Percentiles rank a stretch among this genome's conserved stretches.
phyloP scores from a whole-genome alignment of 1,140 invertebrate genomes.

The Zaprionus lachaisei region DNA sequence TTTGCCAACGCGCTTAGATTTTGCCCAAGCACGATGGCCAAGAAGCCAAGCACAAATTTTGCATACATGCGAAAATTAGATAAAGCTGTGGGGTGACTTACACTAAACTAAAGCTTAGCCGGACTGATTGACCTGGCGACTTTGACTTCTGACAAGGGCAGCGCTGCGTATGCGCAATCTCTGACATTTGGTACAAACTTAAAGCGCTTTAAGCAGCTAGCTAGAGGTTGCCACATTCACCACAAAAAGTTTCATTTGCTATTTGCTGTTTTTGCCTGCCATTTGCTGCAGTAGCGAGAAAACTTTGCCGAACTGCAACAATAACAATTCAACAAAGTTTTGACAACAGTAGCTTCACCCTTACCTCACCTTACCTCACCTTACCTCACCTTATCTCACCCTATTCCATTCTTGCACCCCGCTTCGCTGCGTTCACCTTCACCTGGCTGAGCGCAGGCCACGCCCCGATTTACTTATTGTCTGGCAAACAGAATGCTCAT shows the following conservation, averaged over 20 bases:
- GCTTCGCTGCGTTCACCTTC: slow-evolving; percentile 18
- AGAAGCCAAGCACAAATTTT: slow-evolving; percentile 22
- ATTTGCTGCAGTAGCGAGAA: slow-evolving; percentile 27
- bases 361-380: no score
- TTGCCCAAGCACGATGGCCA: slow-evolving; percentile 10
- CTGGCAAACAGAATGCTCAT: slow-evolving; percentile 51
- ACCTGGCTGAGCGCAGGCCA: slow-evolving; percentile 53
- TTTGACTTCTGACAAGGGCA: slow-evolving; percentile 55
- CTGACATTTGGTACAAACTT: slow-evolving; percentile 69
- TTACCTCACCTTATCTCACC: not conserved
- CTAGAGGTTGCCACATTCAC: not conserved
- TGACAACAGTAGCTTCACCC: slow-evolving; percentile 31
- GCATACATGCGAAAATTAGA: slow-evolving; percentile 33
- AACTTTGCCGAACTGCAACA: slow-evolving; percentile 63
- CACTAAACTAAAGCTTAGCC: slow-evolving; percentile 10
- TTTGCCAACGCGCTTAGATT: slow-evolving; percentile 45
- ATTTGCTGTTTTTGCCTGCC: slow-evolving; percentile 7
- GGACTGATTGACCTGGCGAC: slow-evolving; percentile 22
- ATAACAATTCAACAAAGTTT: slow-evolving; percentile 74
- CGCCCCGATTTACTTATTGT: slow-evolving; percentile 43
- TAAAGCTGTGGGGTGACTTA: not conserved
- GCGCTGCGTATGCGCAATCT: slow-evolving; percentile 59
- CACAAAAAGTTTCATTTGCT: slow-evolving; percentile 23
- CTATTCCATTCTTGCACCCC: not conserved
- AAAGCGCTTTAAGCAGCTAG: slow-evolving; percentile 66